phyloP scores from a whole-genome alignment of 2,888 invertebrate genomes.

The Phalera bucephala region DNA sequence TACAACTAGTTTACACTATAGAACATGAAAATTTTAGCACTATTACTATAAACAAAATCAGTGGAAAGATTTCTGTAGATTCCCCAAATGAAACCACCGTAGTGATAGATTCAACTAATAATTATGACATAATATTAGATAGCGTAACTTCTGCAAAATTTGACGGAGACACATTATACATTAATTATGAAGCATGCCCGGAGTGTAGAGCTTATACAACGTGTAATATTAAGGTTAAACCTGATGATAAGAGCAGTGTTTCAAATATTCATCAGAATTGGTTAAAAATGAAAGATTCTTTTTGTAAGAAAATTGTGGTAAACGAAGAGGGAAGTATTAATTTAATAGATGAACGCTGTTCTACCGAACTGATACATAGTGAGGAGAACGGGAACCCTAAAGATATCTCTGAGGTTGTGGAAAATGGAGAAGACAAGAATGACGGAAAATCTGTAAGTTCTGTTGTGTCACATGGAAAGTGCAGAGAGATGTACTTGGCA shows the following conservation, averaged over 20 bases:
- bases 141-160: slow-evolving; percentile 54
- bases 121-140: slow-evolving; percentile 59
- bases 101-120: slow-evolving; percentile 44
- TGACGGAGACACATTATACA: slow-evolving; percentile 53
- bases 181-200: slow-evolving; percentile 57
- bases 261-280: slow-evolving; percentile 47
- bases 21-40: slow-evolving; percentile 81
- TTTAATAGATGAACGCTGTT: slow-evolving; percentile 39
- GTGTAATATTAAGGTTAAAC: slow-evolving; percentile 53
- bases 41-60: slow-evolving; percentile 65
- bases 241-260: slow-evolving; percentile 34
- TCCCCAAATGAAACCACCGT: slow-evolving; percentile 62
- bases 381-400: slow-evolving; percentile 26
- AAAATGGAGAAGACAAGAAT: slow-evolving; percentile 22
- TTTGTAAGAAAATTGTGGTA: slow-evolving; percentile 52
- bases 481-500: slow-evolving; percentile 54
- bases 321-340: slow-evolving; percentile 62
- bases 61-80: slow-evolving; percentile 50
- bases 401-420: slow-evolving; percentile 8
- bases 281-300: slow-evolving; percentile 69
- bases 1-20: slow-evolving; percentile 55
- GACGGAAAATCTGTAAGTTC: slow-evolving; percentile 46
- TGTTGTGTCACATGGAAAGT: slow-evolving; percentile 47
- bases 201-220: slow-evolving; percentile 55
- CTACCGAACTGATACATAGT: slow-evolving; percentile 25